These are phyloP conservation scores for Salmo trutta DNA, from an alignment of 2,797 vertebrate genomes.

Conservation along the genomic window DNA sequence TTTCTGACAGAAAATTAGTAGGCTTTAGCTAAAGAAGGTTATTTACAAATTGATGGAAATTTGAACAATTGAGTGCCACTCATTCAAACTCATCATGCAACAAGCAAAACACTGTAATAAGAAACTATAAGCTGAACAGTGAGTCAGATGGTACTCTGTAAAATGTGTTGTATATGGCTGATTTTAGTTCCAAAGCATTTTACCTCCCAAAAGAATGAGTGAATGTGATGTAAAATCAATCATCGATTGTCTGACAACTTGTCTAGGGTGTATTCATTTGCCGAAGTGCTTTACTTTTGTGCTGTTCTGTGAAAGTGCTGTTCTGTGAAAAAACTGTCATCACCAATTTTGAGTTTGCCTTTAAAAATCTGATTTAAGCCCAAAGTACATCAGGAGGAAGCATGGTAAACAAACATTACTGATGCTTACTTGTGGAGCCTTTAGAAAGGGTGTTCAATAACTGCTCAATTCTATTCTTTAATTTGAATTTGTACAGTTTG, in stretches of 20 bases:
- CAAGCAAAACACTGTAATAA: too few species aligned
- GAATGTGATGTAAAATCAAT: too few species aligned
- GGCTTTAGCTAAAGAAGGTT: neutral
- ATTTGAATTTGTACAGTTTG: neutral
- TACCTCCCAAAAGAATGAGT: too few species aligned
- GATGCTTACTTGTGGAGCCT: neutral
- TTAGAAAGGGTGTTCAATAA: neutral
- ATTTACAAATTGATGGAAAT: too few species aligned
- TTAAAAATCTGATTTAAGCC: conserved; percentile 8
- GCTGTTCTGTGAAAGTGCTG: neutral
- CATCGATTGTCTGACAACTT: too few species aligned
- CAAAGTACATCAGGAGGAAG: neutral
- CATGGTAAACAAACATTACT: conserved; percentile 6
- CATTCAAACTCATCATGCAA: too few species aligned
- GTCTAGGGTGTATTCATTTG: too few species aligned
- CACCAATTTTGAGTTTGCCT: conserved; percentile 28
- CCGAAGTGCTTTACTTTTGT: neutral
- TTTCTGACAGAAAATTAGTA: too few species aligned
- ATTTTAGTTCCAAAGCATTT: neutral
- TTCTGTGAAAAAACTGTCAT: conserved; percentile 32
- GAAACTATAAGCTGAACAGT: too few species aligned
- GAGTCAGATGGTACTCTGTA: too few species aligned
- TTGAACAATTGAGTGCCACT: too few species aligned
- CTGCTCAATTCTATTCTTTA: neutral
- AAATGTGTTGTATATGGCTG: too few species aligned